A percentile compares a stretch with the other conserved stretches of the same genome.
These are phyloP conservation scores for Vultur gryphus DNA, from an alignment of 2,797 vertebrate species.

Conservation along the genomic window DNA sequence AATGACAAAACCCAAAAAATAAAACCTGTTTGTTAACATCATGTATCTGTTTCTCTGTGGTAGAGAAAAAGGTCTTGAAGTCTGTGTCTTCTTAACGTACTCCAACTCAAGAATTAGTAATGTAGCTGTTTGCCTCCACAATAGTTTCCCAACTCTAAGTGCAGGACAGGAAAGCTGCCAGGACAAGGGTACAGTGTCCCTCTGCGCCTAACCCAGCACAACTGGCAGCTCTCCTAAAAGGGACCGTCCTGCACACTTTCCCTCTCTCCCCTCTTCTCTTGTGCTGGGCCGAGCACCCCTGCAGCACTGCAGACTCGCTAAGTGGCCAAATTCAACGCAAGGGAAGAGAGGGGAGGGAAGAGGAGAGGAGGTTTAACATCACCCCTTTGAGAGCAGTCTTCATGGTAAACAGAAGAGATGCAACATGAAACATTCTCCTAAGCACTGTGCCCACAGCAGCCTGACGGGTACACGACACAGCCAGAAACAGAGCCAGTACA, in stretches of 20 bases:
- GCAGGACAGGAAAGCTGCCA: background rate
- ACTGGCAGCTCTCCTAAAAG: background rate
- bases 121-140: background rate
- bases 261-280: no score
- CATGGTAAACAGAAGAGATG: background rate
- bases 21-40: background rate
- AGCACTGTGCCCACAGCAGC: background rate
- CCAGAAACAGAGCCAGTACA: no score
- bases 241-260: rapidly evolving
- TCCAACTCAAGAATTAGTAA: background rate
- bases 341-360: background rate
- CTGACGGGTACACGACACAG: rapidly evolving
- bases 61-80: background rate
- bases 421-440: rapidly evolving
- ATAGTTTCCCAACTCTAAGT: background rate
- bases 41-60: background rate
- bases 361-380: background rate
- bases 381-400: background rate
- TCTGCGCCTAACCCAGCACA: no score
- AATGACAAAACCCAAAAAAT: background rate
- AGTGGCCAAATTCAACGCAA: background rate
- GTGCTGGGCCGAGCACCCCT: background rate
- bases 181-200: background rate
- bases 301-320: no score
- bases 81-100: background rate